Conservation (phyloP, 2,797 vertebrate genomes). For the Gymnopithys bicolor region DNA sequence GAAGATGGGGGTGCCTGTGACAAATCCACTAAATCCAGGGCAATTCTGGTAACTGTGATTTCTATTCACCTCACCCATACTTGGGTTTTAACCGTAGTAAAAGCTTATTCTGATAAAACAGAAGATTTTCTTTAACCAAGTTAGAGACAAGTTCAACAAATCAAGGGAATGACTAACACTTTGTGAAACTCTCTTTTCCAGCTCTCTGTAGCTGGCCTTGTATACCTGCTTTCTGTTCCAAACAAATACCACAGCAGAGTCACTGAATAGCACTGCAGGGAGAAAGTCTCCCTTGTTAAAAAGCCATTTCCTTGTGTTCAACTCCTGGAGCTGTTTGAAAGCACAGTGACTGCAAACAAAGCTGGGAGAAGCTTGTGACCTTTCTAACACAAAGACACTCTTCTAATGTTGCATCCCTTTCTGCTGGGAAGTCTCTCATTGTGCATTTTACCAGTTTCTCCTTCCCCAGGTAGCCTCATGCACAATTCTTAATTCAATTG, state of each 20-base stretch:
- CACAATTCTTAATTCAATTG: background rate
- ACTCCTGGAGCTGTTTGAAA: background rate
- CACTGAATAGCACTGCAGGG: background rate
- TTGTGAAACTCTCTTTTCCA: background rate
- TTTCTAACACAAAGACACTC: background rate
- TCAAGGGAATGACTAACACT: background rate
- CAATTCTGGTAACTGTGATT: background rate
- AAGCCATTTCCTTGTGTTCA: background rate
- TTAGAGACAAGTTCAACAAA: background rate
- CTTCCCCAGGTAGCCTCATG: background rate
- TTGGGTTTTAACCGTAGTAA: background rate
- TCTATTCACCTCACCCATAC: background rate
- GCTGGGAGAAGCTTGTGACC: background rate
- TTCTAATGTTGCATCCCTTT: background rate
- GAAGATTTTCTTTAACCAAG: background rate
- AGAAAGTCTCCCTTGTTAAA: background rate
- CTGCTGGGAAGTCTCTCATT: background rate
- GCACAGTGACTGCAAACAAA: background rate
- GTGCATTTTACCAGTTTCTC: background rate
- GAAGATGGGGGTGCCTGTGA: background rate
- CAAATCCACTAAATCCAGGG: background rate
- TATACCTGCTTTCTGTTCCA: background rate
- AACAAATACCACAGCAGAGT: background rate
- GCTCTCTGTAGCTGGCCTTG: background rate
- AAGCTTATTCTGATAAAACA: background rate